A percentile compares a stretch with the other conserved stretches of the same genome.
These are phyloP conservation scores for Melanerpes aurifrons DNA, from an alignment of 2,113 vertebrate genomes.

Conservation along the genomic window DNA sequence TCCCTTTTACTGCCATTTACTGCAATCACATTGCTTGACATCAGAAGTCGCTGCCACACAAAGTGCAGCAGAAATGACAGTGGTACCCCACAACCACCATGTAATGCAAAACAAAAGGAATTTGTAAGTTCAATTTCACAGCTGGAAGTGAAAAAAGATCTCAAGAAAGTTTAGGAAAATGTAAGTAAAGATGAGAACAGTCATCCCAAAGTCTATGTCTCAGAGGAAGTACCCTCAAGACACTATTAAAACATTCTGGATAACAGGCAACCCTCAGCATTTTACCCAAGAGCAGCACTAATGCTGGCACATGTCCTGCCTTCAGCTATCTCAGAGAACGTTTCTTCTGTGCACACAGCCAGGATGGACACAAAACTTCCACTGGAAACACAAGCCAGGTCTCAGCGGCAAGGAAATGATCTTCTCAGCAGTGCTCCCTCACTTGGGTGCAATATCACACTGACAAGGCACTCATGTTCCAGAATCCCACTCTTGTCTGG, in stretches of 20 bases:
- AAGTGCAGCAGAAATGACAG: neutral
- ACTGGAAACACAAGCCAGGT: neutral
- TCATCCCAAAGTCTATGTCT: neutral
- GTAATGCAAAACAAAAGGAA: neutral
- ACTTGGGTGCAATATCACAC: neutral
- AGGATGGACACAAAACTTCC: neutral
- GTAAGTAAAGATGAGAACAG: conserved; percentile 22
- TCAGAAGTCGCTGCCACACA: neutral
- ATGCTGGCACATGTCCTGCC: neutral
- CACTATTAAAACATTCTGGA: conserved; percentile 1
- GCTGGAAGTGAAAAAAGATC: neutral
- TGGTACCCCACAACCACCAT: neutral
- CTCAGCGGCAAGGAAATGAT: conserved; percentile 17
- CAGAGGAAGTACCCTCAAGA: neutral
- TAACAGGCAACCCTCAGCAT: neutral
- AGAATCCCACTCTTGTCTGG: neutral
- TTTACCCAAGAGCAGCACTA: neutral
- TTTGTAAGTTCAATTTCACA: neutral
- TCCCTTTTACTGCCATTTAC: neutral
- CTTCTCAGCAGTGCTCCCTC: neutral
- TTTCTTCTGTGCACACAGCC: neutral
- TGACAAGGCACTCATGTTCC: neutral
- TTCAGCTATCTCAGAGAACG: neutral
- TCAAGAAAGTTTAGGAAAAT: neutral
- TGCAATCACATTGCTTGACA: neutral